Base-by-base conservation (phyloP, 2,888 invertebrate species). In the Bombylius major region DNA sequence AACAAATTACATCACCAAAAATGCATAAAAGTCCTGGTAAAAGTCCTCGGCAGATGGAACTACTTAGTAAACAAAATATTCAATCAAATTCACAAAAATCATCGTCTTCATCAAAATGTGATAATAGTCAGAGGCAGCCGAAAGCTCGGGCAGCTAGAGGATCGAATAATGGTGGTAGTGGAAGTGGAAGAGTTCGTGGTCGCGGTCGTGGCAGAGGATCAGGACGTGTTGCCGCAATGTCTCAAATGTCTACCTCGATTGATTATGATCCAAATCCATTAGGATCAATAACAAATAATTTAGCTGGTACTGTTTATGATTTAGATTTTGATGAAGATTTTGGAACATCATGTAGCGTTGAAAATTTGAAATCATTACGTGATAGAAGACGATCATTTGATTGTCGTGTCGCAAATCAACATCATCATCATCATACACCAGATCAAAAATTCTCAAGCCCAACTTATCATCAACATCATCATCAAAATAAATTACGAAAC, bases 221-320 rank as follows among this genome's bases (percentile, higher is more conserved):
- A 52, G 64, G 64, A 5, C 64, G 68, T 7, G 5, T 55, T 31
- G 33, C 13, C 54, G 8, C 63, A 70, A 51, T 58, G 48, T 47
- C 70, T 4, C 58, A 69, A 48, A 65, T 67, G 7, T 65, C 69
- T 5, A 64, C 71, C n/a, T 69, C 73, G 58, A 69, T 77, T 46
- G 79, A 80, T 56, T 77, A 76, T 63, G 70, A 75, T 56, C 79
- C 80, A 32, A 83, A 83, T 64, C 51, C 53, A 5, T 31, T 58
- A 9, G 61, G 70, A 71, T 71, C 88, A 4, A 87, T 88, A 58
- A 87, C 86, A 61, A 87, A 84, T 68, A 89, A 89, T 69, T 76
- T 90, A 45, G 84, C 84, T 8, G 90, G 92, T 9, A 92, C 92
- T 4, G 92, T 92, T 4, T 93, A 90, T 66, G 93, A 88, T 69